Evolutionary conservation across 2,888 invertebrate genomes (phyloP).

Genomic region (Operophtera brumata): DNA sequence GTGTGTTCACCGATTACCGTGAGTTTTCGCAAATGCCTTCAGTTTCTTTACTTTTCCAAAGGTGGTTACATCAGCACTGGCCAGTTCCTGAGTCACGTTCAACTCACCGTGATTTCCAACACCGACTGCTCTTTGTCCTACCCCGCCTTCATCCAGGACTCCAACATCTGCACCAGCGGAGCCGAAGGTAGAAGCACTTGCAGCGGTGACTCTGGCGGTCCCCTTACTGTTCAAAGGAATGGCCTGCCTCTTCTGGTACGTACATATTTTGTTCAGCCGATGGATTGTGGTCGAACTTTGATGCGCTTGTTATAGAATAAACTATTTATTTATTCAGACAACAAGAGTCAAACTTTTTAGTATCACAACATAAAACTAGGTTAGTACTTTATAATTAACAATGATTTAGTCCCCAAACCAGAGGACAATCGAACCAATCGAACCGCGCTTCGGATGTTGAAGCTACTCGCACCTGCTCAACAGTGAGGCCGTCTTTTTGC

Average conservation of each 20-base stretch:
- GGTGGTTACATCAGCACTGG: slow-evolving; percentile 33
- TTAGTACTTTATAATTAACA: no score
- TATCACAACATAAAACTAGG: no score
- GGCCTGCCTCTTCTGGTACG: neutral
- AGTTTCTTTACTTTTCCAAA: slow-evolving; percentile 13
- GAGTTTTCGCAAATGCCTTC: no score
- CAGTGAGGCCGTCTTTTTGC: no score
- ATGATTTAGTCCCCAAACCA: no score
- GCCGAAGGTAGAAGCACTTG: slow-evolving; percentile 39
- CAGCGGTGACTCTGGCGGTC: slow-evolving; percentile 57
- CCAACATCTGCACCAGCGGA: slow-evolving; percentile 52
- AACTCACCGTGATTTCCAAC: slow-evolving; percentile 51
- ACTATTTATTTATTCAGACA: neutral
- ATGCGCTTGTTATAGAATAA: no score
- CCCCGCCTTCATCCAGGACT: slow-evolving; percentile 41
- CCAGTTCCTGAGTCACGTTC: slow-evolving; percentile 44
- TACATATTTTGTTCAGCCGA: neutral
- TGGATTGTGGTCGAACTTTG: neutral
- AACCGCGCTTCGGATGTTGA: no score
- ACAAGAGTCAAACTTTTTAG: no score
- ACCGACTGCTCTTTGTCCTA: slow-evolving; percentile 40
- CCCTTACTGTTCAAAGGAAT: slow-evolving; percentile 38
- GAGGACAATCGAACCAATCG: no score
- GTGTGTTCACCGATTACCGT: no score
- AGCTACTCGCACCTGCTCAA: no score